Percentiles rank a stretch among this genome's conserved stretches.
Conservation (phyloP, 2,888 invertebrate genomes). For the Scaptomyza reducta region DNA sequence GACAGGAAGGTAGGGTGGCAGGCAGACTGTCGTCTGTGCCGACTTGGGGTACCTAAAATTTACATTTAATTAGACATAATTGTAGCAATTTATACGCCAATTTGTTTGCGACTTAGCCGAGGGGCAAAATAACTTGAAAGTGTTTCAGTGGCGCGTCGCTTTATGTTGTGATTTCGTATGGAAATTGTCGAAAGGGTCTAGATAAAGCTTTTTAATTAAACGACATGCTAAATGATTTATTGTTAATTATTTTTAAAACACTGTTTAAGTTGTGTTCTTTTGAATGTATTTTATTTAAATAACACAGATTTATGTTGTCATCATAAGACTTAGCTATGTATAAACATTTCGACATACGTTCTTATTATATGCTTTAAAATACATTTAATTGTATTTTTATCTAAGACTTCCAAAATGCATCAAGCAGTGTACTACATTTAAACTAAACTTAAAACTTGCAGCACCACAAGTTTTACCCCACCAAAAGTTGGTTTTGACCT, state of each 20-base stretch:
- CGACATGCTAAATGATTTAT: constrained; percentile 1
- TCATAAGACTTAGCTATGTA: too few species aligned
- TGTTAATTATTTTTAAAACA: not conserved
- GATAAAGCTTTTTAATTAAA: constrained; percentile 14
- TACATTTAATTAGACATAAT: constrained; percentile 76
- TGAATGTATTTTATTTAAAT: too few species aligned
- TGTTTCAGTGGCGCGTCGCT: constrained; percentile 40
- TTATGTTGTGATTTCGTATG: constrained; percentile 28
- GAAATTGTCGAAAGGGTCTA: not conserved
- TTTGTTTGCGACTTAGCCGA: constrained; percentile 28
- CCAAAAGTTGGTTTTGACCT: constrained; percentile 21
- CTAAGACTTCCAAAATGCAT: too few species aligned
- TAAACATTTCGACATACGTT: too few species aligned
- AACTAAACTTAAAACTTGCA: not conserved
- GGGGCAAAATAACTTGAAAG: constrained; percentile 33
- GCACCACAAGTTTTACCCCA: not conserved
- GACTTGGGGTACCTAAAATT: constrained; percentile 53
- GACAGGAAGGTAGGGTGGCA: constrained; percentile 4
- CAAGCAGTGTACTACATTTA: too few species aligned
- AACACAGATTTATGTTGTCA: too few species aligned
- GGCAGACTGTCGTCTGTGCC: not conserved
- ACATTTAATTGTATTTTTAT: too few species aligned
- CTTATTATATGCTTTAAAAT: too few species aligned
- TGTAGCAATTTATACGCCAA: constrained; percentile 61
- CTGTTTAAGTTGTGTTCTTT: not conserved